A percentile compares a stretch with the other conserved stretches of the same genome.
Conservation (phyloP, 2,888 invertebrate species). For the Tromatobia lineatoria region DNA sequence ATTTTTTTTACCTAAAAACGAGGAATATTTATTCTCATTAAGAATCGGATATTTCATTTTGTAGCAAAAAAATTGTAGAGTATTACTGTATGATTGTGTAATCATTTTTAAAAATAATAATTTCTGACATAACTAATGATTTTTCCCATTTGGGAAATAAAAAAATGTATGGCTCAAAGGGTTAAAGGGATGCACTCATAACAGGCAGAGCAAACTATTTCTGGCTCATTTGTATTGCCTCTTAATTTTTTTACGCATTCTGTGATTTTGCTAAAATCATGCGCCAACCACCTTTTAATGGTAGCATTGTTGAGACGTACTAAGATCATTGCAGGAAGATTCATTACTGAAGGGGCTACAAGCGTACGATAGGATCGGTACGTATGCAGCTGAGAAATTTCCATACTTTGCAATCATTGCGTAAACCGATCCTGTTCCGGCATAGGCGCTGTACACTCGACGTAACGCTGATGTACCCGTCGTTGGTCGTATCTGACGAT, state of each 20-base stretch:
- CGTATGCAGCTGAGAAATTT: slow-evolving; percentile 88
- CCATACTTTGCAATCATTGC: slow-evolving; percentile 87
- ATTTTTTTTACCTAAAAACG: too few relatives aligned
- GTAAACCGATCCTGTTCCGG: slow-evolving; percentile 88
- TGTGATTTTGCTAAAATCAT: background rate
- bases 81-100: too few relatives aligned
- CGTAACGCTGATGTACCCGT: slow-evolving; percentile 81
- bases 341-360: slow-evolving; percentile 87
- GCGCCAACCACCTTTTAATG: background rate
- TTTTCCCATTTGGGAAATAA: too few relatives aligned
- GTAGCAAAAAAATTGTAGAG: too few relatives aligned
- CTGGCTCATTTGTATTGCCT: too few relatives aligned
- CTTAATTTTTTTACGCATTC: background rate
- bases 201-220: too few relatives aligned
- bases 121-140: too few relatives aligned
- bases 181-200: too few relatives aligned
- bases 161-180: too few relatives aligned
- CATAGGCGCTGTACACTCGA: slow-evolving; percentile 88
- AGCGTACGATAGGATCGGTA: slow-evolving; percentile 89
- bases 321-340: slow-evolving; percentile 86
- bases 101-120: too few relatives aligned
- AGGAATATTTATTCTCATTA: too few relatives aligned
- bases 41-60: too few relatives aligned
- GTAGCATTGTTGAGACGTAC: slow-evolving; percentile 83
- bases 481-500: slow-evolving; percentile 78